Base-by-base conservation (phyloP, 2,888 invertebrate species). In the Diarsia mendica region DNA sequence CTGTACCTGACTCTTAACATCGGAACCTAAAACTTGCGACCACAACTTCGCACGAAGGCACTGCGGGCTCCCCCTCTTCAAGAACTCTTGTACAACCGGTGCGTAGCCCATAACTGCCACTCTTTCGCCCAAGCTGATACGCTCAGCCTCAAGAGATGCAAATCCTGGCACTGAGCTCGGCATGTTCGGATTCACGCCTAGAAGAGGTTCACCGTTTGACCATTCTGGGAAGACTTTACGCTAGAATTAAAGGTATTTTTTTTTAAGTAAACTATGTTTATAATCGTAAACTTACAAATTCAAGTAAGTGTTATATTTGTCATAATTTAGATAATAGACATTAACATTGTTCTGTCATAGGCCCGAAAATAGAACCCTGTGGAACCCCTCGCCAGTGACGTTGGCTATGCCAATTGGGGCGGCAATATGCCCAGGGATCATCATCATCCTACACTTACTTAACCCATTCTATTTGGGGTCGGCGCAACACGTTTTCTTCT, bases 41-140 rank as follows among this genome's bases (percentile, higher is more conserved):
- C 99, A 99, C 1, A 99, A 97, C 80, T 97, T 97, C 0, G 98
- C 98, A 20, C 99, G 97, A 63, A 98, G 96, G 81, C 97, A 97
- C 85, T 98, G 97, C 0, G 99, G 98, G 87, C 98, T 98, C 23
- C 99, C 98, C 84, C 97, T 97, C 95, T 99, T 99, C 18, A 99
- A 95, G 92, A 98, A 98, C 95, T 99, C 99, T 93, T 99, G 99
- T 58, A 98, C 98, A 53, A 99, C 97, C 0, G 99, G 99, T 0
- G 99, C 98, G 91, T 99, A 98, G 83, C 98, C 98, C 66, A 98
- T 97, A 28, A 97, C 97, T 20, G 98, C 94, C 23, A 99, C 98
- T 85, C 97, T 97, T 90, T 98, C 98, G 3, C 98, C 98, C n/a
- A 98, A 95, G 33, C 97, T 93, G 39, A 97, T 97, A 75, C 98